phyloP scores from a whole-genome alignment of 2,113 vertebrate genomes.

The Cyanoramphus novaezelandiae region DNA sequence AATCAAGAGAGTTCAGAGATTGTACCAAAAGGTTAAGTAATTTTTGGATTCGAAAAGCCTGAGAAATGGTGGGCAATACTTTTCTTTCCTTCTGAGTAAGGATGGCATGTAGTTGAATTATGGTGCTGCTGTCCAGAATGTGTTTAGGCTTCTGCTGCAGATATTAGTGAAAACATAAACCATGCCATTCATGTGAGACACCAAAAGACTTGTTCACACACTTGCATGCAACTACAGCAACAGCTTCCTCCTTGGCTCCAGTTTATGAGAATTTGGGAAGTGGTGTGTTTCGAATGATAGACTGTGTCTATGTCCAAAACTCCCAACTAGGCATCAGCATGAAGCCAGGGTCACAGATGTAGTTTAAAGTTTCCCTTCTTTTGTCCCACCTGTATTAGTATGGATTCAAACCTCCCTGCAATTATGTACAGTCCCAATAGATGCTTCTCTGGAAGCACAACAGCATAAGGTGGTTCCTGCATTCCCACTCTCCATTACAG shows the following conservation, averaged over 20 bases:
- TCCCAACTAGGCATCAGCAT: rapidly evolving
- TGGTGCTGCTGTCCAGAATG: background rate
- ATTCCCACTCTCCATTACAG: background rate
- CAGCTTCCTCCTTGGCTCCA: background rate
- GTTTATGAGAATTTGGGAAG: background rate
- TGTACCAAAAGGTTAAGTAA: background rate
- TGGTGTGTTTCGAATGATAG: background rate
- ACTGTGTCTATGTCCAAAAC: background rate
- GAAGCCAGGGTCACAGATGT: background rate
- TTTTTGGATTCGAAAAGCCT: background rate
- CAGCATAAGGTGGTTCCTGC: background rate
- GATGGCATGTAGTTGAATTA: background rate
- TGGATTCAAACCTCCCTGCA: background rate
- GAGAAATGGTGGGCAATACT: background rate
- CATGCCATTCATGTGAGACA: background rate
- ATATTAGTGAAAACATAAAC: background rate
- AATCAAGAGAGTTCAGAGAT: background rate
- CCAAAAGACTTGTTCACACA: background rate
- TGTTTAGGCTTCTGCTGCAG: background rate
- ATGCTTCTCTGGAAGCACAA: background rate
- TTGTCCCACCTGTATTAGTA: background rate
- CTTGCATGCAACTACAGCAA: background rate
- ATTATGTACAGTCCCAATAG: background rate
- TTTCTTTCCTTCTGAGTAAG: background rate
- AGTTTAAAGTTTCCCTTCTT: background rate